Evolutionary conservation across 2,888 invertebrate species (phyloP), one percentile per base, ranked within the genome.

Genomic region (Drosophila demipolita): DNA sequence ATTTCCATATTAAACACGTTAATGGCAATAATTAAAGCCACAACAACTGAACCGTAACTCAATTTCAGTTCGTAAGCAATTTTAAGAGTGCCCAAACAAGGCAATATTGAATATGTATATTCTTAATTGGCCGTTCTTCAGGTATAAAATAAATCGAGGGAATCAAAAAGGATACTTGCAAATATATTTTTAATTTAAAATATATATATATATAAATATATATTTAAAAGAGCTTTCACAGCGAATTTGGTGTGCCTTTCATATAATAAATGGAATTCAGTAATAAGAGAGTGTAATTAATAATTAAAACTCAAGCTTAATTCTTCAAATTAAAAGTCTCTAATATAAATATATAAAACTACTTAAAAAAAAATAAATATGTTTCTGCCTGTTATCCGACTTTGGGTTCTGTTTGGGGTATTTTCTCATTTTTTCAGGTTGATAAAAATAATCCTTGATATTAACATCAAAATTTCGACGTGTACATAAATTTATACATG

Each of bases 381-480:
- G 20, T 45, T 2, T 32, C 11, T 32, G 20, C 9, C 17, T 5
- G 23, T 2, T 35, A 15, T 35, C 15, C 23, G 23, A 54, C 35
- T 35, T 17, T 53, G 23, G 5, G 5, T 7, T 9, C 1, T 26
- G 17, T 12, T 54, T 36, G 17, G 7, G 1, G 7, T 17, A 26
- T 3, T 7, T 35, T 32, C 9, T 17, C 5, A 15, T 32, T n/a
- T 17, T 6, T 38, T 26, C 33, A 48, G 33, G 48, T 48, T n/a
- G 5, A 40, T 55, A 40, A 20, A 33, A 53, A n/a, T 20, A 54
- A 66, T 35, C 54, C 54, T 38, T 67, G 17, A 67, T 54, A 40
- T 35, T 40, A 67, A 40, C 55, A 67, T 40, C 35, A 67, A 67
- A 50, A 40, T 53, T 38, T 54, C 45, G 38, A 29, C 67, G 12